Base-by-base conservation (phyloP, 2,113 vertebrate species). In the Silurus asotus region DNA sequence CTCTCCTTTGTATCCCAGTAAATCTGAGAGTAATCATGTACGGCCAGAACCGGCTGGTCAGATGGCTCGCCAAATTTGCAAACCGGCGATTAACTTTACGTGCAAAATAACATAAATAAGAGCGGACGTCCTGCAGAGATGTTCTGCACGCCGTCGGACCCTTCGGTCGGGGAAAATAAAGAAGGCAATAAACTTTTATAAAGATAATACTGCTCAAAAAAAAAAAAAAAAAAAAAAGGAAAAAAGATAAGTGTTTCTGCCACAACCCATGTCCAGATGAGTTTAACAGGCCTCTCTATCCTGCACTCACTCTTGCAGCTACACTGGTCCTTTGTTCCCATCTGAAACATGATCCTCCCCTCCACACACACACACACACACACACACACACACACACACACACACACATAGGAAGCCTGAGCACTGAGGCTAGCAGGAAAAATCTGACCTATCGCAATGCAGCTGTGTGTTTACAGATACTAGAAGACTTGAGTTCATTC, bases 261-360 rank as follows among this genome's bases (percentile, higher is more conserved):
- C 48, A 19, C 67, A 20, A 58, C 69, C 69, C 53, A 91, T 90
- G 82, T 72, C 95, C 92, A 96, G 96, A 97, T 96, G 96, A 96
- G 94, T 94, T 93, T 95, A 95, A 95, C 96, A 96, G 95, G 96
- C 95, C 93, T 92, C 93, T 94, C 94, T 94, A 95, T 96, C 95
- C 95, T 96, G 94, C 94, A 93, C 94, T 94, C 95, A 94, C 95
- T 96, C 93, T 64, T 89, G 28, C 93, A 89, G 93, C 95, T 91
- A 94, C 93, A 95, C 92, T 91, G 92, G 56, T 88, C 95, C 95
- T 96, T 97, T 97, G 96, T 97, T 95, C 96, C 94, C 83, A 92
- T 88, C 89, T 95, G 97, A 97, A 99, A 98, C 93, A 93, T 94
- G 95, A 99, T 93, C 92, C 95, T 94, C 92, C 95, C 94, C 95